Conservation (phyloP, 2,888 invertebrate species). For the Axea sp. region DNA sequence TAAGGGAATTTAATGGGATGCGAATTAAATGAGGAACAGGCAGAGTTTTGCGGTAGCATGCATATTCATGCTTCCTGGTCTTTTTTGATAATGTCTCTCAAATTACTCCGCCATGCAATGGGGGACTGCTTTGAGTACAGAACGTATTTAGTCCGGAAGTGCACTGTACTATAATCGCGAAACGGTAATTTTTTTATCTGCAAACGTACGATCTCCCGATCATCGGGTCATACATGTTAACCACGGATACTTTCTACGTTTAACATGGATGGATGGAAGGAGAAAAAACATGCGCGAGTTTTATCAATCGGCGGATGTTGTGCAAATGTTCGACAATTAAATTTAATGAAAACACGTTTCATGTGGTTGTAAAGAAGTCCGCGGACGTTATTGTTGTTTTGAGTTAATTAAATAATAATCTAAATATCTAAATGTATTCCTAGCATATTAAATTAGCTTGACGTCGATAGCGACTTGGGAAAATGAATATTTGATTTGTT, state of each 20-base stretch:
- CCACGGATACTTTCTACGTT: slow-evolving; percentile 59
- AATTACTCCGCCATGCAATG: slow-evolving; percentile 62
- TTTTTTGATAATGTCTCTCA: slow-evolving; percentile 64
- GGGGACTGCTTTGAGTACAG: slow-evolving; percentile 60
- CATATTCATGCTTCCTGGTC: slow-evolving; percentile 66
- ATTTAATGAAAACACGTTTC: slow-evolving; percentile 41
- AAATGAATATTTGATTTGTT: too few species aligned
- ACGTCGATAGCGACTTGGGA: too few species aligned
- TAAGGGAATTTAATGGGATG: slow-evolving; percentile 63
- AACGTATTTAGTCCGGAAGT: slow-evolving; percentile 68
- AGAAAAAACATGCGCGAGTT: slow-evolving; percentile 46
- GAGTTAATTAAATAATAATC: too few species aligned
- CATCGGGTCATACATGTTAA: slow-evolving; percentile 61
- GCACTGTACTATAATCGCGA: slow-evolving; percentile 64
- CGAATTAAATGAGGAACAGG: slow-evolving; percentile 62
- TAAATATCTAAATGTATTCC: too few species aligned
- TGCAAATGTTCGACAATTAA: slow-evolving; percentile 56
- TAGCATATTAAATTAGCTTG: too few species aligned
- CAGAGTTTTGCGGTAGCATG: slow-evolving; percentile 62
- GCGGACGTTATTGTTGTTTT: background rate
- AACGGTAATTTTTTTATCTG: slow-evolving; percentile 69
- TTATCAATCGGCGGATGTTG: slow-evolving; percentile 59
- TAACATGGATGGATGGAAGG: slow-evolving; percentile 53
- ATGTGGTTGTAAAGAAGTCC: slow-evolving; percentile 5
- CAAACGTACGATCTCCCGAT: slow-evolving; percentile 60